These are phyloP conservation scores for Urocitellus parryii DNA, from an alignment of 2,113 vertebrate species.

Conservation along the genomic window DNA sequence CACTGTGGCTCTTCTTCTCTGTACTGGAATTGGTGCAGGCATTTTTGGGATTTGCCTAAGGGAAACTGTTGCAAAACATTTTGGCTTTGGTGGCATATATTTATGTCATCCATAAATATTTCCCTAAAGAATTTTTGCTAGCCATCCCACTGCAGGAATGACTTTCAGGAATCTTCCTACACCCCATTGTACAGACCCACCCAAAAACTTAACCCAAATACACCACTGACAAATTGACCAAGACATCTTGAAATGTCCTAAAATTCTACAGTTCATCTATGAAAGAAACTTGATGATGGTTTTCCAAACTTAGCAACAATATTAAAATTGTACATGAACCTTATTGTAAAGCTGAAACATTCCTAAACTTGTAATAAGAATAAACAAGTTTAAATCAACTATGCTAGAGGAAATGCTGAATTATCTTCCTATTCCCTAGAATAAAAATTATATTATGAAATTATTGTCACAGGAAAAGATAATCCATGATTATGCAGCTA, in stretches of 20 bases:
- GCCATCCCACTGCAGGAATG: background rate
- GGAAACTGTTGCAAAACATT: background rate
- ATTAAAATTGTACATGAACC: background rate
- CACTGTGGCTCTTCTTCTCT: background rate
- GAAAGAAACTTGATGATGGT: background rate
- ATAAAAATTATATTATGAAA: conserved; percentile 44
- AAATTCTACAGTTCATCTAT: background rate
- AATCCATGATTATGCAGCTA: background rate
- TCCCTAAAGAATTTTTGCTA: background rate
- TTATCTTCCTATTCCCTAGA: background rate
- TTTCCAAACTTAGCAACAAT: background rate
- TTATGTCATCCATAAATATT: background rate
- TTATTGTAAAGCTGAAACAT: conserved; percentile 1
- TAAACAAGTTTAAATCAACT: background rate
- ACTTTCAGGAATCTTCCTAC: background rate
- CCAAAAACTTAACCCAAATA: background rate
- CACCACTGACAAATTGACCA: background rate
- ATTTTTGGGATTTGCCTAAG: background rate
- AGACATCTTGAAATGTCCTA: background rate
- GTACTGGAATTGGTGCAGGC: background rate
- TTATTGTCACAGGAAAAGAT: background rate
- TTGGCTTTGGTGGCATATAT: background rate
- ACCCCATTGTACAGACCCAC: background rate
- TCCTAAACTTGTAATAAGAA: conserved; percentile 19
- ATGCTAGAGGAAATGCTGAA: background rate